Evolutionary conservation across 2,113 vertebrate species (phyloP).

Genomic region (Varanus komodoensis): DNA sequence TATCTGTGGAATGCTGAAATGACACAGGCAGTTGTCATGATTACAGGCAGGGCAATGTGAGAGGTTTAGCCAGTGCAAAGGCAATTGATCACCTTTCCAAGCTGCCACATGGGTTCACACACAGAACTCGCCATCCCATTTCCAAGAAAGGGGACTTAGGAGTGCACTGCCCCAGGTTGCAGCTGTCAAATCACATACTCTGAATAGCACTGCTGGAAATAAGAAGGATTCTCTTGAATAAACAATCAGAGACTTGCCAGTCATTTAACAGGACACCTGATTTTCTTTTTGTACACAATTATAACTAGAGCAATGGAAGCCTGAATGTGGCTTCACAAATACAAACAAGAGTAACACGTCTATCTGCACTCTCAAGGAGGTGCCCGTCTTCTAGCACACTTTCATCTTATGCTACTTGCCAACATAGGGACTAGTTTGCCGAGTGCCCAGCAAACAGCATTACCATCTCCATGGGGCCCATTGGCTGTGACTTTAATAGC

Average conservation of each 20-base stretch:
- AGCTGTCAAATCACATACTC: not conserved
- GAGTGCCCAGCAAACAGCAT: not conserved
- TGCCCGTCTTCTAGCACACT: not conserved
- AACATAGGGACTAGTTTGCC: not conserved
- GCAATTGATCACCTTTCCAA: not conserved
- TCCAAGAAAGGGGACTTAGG: not conserved
- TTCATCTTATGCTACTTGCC: not conserved
- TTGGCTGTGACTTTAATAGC: not conserved
- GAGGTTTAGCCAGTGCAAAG: not conserved
- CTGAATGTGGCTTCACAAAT: constrained; percentile 9
- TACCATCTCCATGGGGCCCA: not conserved
- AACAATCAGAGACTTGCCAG: not conserved
- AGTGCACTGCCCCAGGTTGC: not conserved
- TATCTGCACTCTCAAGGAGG: not conserved
- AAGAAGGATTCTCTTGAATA: not conserved
- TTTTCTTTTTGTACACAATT: not conserved
- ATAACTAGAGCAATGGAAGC: not conserved
- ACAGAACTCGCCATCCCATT: not conserved
- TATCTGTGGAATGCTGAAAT: too few relatives aligned
- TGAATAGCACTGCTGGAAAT: not conserved
- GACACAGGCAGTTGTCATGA: too few relatives aligned
- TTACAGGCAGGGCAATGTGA: not conserved
- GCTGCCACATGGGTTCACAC: not conserved
- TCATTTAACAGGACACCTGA: not conserved
- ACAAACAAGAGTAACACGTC: not conserved